Evolutionary conservation across 2,113 vertebrate genomes (phyloP).

Genomic region (Craseonycteris thonglongyai): DNA sequence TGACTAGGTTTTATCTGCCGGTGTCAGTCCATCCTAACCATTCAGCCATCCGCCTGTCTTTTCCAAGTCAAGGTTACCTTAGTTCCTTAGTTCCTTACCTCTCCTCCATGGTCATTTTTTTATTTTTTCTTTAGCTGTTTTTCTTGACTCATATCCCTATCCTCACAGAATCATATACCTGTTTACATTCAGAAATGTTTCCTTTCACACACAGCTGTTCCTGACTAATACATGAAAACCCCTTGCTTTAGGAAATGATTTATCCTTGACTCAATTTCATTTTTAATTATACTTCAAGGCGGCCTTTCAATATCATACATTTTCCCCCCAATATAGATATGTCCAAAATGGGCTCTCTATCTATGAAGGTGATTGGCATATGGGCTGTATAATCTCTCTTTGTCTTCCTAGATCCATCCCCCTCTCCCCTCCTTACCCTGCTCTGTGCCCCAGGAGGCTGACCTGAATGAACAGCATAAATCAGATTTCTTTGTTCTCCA

Average conservation of each 20-base stretch:
- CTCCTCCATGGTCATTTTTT: not conserved
- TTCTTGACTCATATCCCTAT: slow-evolving; percentile 13
- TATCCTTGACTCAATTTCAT: slow-evolving; percentile 2
- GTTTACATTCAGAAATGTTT: not conserved
- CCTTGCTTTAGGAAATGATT: slow-evolving; percentile 5
- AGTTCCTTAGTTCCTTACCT: not conserved
- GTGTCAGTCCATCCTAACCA: not conserved
- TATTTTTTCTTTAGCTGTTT: not conserved
- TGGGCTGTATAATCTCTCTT: not conserved
- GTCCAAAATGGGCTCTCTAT: not conserved
- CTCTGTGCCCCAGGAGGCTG: not conserved
- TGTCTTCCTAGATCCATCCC: not conserved
- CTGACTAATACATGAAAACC: not conserved
- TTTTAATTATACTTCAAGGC: not conserved
- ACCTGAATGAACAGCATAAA: not conserved
- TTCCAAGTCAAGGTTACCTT: not conserved
- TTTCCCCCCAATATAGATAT: not conserved
- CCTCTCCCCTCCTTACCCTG: not conserved
- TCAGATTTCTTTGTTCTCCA: not conserved
- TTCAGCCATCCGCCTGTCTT: not conserved
- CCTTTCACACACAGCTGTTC: not conserved
- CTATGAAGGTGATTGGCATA: not conserved
- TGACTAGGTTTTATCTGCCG: not conserved
- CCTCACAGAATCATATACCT: not conserved
- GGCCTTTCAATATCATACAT: not conserved